These are phyloP conservation scores for Poecile montanus DNA, from an alignment of 2,797 vertebrate species.

Conservation along the genomic window DNA sequence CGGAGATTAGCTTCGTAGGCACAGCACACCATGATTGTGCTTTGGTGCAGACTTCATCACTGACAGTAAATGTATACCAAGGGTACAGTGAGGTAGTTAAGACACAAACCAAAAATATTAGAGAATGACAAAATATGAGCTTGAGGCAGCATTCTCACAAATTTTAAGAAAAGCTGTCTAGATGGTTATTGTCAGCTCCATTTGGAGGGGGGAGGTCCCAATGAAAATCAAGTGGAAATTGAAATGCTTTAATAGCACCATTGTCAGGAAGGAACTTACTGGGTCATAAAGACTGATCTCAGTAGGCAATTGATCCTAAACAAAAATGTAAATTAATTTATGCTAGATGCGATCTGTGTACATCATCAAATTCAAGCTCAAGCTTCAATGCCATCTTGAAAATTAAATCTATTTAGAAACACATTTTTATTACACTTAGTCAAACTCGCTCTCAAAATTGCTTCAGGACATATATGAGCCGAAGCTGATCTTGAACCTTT, in stretches of 20 bases:
- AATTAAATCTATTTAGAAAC: neutral
- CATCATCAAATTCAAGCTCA: neutral
- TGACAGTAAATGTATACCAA: neutral
- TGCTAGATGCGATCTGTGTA: neutral
- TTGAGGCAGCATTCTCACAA: neutral
- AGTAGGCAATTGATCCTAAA: neutral
- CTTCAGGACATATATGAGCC: neutral
- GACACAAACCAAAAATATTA: neutral
- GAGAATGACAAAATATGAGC: neutral
- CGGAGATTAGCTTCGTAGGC: neutral
- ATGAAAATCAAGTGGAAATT: neutral
- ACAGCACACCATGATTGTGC: neutral
- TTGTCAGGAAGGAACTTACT: neutral
- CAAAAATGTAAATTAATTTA: neutral
- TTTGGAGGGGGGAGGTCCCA: neutral
- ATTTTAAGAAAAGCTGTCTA: neutral
- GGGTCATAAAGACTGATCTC: neutral
- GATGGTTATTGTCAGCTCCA: neutral
- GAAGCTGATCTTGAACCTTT: neutral
- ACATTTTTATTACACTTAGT: neutral
- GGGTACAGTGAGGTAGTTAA: neutral
- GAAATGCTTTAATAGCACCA: neutral
- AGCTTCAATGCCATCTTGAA: neutral
- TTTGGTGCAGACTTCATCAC: neutral
- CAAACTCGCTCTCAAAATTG: rapidly evolving